Base-by-base conservation (phyloP, 1,140 invertebrate species). In the Sinonovacula constricta region DNA sequence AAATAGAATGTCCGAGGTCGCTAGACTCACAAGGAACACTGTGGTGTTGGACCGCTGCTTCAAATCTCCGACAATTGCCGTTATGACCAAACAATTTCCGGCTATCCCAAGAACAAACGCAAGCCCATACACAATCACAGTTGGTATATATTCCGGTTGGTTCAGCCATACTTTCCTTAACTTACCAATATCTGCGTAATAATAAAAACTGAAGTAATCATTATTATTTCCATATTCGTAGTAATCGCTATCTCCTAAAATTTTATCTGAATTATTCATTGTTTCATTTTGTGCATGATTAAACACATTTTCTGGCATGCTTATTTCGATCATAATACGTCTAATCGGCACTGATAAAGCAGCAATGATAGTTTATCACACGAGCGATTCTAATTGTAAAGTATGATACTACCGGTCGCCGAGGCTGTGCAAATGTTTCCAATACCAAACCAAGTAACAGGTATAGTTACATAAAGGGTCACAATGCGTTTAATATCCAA, bases 21-120 rank as follows among this genome's bases (percentile, higher is more conserved):
- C 97, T 81, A 98, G 91, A 88, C 97, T 98, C 14, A 97, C 95
- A 82, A 98, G 96, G 90, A 97, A 97, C 86, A 96, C 96, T 90
- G 97, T 97, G 0, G 97, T 98, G 4, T 97, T 95, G 88, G 95
- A 97, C 51, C 95, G 92, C 94, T 97, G 96, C 1, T 94, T 93
- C 34, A 94, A 94, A 87, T 97, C 96, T 39, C 95, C 92, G 74
- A 95, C 95, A 5, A 99, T 95, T 0, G 96, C 96, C 15, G 95
- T 92, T 83, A 97, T 95, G 0, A 99, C 97, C 22, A 98, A 91
- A 5, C 93, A 92, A 89, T 98, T 98, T 0, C 97, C 97, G 22
- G 96, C 89, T 24, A 97, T 92, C 2, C 96, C 96, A 15, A 95
- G 91, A 0, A 95, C 70, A 85, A 97, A 97, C 0, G 96, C 94